Percentiles rank a stretch among this genome's conserved stretches.
These are phyloP conservation scores for Caenorhabditis auriculariae DNA, from an alignment of 2,888 invertebrate genomes.

Conservation along the genomic window DNA sequence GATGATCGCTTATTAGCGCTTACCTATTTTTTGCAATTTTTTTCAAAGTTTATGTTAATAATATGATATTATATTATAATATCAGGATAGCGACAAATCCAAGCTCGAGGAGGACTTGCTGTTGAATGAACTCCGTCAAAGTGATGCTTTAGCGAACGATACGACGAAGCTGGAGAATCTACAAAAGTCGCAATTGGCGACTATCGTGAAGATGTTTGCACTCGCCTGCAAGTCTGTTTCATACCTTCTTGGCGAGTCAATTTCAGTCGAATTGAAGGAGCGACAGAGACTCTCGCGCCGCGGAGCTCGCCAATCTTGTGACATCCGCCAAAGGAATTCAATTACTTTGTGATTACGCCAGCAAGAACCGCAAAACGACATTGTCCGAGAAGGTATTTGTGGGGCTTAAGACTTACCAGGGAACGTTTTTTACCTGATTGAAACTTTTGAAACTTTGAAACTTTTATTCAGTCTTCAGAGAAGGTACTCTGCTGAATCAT, in stretches of 20 bases:
- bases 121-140: conserved; percentile 41
- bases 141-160: conserved; percentile 5
- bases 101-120: conserved; percentile 41
- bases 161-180: background rate
- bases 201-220: conserved; percentile 50
- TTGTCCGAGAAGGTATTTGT: conserved; percentile 47
- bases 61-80: no score
- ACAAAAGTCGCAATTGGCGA: conserved; percentile 13
- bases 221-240: conserved; percentile 12
- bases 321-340: conserved; percentile 32
- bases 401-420: no score
- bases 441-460: no score
- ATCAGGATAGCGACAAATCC: conserved; percentile 25
- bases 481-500: no score
- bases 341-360: conserved; percentile 43
- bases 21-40: conserved; percentile 1
- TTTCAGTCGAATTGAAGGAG: no score
- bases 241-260: background rate
- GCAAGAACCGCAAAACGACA: conserved; percentile 30
- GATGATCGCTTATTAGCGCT: no score
- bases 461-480: no score
- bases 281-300: conserved; percentile 40
- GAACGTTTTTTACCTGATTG: no score
- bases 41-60: no score
- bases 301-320: conserved; percentile 44